Percentiles rank a stretch among this genome's conserved stretches.
phyloP scores from a whole-genome alignment of 2,113 vertebrate species.

The Aldabrachelys gigantea region DNA sequence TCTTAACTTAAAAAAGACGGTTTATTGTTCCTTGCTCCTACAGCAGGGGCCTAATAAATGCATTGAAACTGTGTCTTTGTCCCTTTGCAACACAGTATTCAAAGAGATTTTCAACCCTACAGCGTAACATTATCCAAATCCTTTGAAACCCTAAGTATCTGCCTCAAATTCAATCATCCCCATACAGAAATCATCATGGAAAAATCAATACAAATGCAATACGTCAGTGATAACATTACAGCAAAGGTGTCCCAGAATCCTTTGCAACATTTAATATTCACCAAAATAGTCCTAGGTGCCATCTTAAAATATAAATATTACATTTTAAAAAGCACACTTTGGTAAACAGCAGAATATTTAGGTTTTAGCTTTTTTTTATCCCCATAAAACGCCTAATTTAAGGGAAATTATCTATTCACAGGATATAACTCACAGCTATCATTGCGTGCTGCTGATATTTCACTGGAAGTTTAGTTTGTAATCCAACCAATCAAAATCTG shows the following conservation, averaged over 20 bases:
- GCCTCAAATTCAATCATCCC: constrained; percentile 69
- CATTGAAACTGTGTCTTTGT: constrained; percentile 66
- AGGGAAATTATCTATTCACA: constrained; percentile 5
- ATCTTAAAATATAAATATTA: neutral
- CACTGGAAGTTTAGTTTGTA: constrained; percentile 57
- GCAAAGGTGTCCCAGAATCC: neutral
- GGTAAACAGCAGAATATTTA: constrained; percentile 38
- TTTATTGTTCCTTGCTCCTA: constrained; percentile 75
- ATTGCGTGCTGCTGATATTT: constrained; percentile 59
- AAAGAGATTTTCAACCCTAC: constrained; percentile 72
- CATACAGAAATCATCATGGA: constrained; percentile 48
- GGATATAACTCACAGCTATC: constrained; percentile 44
- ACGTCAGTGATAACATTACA: neutral
- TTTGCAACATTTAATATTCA: neutral
- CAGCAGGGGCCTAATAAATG: constrained; percentile 81
- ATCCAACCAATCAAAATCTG: constrained; percentile 69
- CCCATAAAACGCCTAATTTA: constrained; percentile 44
- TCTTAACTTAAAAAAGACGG: constrained; percentile 86
- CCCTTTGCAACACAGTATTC: constrained; percentile 64
- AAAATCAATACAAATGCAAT: constrained; percentile 57
- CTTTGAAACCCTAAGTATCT: constrained; percentile 77
- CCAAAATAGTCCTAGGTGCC: neutral
- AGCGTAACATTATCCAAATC: constrained; percentile 74
- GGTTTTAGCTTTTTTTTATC: neutral
- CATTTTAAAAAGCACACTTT: constrained; percentile 38